These are phyloP conservation scores for Platypus cylindrus DNA, from an alignment of 2,888 invertebrate species.

Conservation along the genomic window DNA sequence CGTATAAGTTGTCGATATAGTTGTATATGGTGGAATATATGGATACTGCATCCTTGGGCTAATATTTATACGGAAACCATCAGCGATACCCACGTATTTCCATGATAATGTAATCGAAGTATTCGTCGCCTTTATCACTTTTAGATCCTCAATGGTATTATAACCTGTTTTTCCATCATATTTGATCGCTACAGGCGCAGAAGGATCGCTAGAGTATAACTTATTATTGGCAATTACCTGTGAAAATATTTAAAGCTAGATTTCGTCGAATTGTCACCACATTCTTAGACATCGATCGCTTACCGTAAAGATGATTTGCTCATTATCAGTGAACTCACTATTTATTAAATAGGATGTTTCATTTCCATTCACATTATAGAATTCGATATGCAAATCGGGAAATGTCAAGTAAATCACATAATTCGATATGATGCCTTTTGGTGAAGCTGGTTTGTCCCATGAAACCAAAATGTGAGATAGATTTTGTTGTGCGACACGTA, in stretches of 20 bases:
- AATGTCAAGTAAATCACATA: constrained; percentile 56
- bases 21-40: constrained; percentile 34
- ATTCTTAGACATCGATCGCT: constrained; percentile 21
- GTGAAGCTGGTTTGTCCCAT: constrained; percentile 54
- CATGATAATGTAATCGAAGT: constrained; percentile 47
- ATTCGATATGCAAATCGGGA: too few species aligned
- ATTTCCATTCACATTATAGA: constrained; percentile 31
- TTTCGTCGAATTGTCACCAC: neutral
- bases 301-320: constrained; percentile 62
- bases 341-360: constrained; percentile 42
- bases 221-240: constrained; percentile 56
- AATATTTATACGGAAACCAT: constrained; percentile 24
- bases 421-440: constrained; percentile 48
- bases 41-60: constrained; percentile 46
- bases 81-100: constrained; percentile 32
- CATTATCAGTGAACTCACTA: constrained; percentile 42
- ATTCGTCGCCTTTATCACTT: constrained; percentile 37
- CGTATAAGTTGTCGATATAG: constrained; percentile 28
- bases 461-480: constrained; percentile 50
- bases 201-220: constrained; percentile 46
- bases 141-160: constrained; percentile 45
- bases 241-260: constrained; percentile 4
- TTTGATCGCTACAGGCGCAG: constrained; percentile 42
- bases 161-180: constrained; percentile 56
- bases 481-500: constrained; percentile 51